Evolutionary conservation across 2,113 vertebrate species (phyloP).

Genomic region (Odocoileus hemionus): DNA sequence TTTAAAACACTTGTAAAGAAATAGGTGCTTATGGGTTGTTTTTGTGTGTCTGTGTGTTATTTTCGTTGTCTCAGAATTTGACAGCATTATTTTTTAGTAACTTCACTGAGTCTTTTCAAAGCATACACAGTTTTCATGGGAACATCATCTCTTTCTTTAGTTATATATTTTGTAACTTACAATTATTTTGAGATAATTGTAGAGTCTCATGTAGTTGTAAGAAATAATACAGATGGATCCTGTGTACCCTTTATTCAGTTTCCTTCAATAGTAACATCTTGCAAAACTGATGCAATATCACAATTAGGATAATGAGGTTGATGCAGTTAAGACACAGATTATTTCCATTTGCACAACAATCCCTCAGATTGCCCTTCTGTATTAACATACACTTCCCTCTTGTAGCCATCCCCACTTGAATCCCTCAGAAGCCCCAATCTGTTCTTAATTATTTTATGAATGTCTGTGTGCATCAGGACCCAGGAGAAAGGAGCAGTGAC

Average conservation of each 20-base stretch:
- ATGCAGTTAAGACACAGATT: background rate
- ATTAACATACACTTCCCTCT: background rate
- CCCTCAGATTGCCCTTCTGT: background rate
- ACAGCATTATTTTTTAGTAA: background rate
- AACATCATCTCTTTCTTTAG: background rate
- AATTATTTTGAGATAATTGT: background rate
- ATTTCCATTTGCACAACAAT: background rate
- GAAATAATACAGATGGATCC: background rate
- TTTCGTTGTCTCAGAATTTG: background rate
- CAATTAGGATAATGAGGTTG: background rate
- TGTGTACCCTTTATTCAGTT: background rate
- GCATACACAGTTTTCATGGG: background rate
- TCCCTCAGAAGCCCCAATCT: background rate
- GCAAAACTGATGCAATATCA: background rate
- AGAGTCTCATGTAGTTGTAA: background rate
- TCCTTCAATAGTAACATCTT: background rate
- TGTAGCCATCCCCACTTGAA: background rate
- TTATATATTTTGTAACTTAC: background rate
- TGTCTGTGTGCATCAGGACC: background rate
- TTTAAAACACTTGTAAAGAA: background rate
- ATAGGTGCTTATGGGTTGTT: background rate
- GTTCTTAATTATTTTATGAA: background rate
- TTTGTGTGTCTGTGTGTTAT: background rate
- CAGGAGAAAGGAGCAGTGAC: background rate
- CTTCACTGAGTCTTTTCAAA: background rate